Percentiles rank a stretch among this genome's conserved stretches.
Conservation (phyloP, 2,113 vertebrate species). For the Anser cygnoides region DNA sequence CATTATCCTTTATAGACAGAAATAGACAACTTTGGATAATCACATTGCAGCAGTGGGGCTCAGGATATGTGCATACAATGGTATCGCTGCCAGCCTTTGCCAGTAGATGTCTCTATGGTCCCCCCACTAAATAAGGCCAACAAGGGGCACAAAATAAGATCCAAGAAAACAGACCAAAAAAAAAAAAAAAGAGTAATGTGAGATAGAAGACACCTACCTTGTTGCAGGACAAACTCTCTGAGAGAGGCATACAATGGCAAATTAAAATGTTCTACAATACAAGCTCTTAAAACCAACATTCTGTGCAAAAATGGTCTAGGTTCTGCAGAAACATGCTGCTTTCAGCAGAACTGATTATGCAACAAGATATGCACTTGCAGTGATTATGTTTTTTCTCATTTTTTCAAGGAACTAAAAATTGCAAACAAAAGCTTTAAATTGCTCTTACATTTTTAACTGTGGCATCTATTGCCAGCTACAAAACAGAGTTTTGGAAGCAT, state of each 20-base stretch:
- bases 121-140: slow-evolving; percentile 43
- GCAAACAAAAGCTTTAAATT: neutral
- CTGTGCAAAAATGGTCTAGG: neutral
- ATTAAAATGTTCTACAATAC: neutral
- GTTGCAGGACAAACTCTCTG: neutral
- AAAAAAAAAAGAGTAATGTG: neutral
- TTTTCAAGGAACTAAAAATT: neutral
- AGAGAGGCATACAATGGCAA: neutral
- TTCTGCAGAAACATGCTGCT: neutral
- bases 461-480: neutral
- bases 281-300: neutral
- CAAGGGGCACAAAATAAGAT: neutral
- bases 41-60: neutral
- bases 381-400: neutral
- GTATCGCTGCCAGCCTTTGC: slow-evolving; percentile 21
- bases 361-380: neutral
- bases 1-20: neutral
- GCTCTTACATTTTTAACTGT: neutral
- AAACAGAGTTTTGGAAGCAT: neutral
- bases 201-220: neutral
- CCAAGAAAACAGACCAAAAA: neutral
- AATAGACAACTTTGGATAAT: neutral
- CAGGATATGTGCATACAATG: neutral
- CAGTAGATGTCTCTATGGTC: slow-evolving; percentile 70
- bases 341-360: neutral